Evolutionary conservation across 1,140 invertebrate species (phyloP).

Genomic region (Goniozus legneri): DNA sequence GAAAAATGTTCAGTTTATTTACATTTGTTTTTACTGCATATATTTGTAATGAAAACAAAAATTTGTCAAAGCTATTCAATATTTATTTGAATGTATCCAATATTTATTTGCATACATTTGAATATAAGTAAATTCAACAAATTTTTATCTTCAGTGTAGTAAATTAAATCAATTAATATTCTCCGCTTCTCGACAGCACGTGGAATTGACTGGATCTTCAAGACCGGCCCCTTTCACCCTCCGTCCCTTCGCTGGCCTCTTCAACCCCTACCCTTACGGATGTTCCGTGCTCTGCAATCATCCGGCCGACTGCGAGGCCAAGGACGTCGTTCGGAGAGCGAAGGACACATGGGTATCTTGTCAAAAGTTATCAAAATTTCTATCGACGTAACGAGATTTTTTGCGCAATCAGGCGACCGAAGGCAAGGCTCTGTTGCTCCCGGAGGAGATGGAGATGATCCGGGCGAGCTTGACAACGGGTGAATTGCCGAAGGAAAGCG

Average conservation of each 20-base stretch:
- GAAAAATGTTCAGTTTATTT: no score
- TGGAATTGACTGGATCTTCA: constrained; percentile 42
- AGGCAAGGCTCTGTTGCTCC: constrained; percentile 50
- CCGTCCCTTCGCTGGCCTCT: constrained; percentile 73
- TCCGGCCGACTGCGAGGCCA: constrained; percentile 70
- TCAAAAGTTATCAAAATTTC: constrained; percentile 6
- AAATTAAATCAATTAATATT: constrained; percentile 6
- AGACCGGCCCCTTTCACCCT: constrained; percentile 64
- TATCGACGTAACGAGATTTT: constrained; percentile 12
- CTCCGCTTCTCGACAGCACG: no score
- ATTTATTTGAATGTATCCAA: background rate
- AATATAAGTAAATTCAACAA: no score
- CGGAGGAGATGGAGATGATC: constrained; percentile 55
- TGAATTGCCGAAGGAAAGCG: constrained; percentile 12
- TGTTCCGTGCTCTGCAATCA: constrained; percentile 81
- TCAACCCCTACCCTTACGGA: constrained; percentile 73
- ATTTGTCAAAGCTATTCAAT: background rate
- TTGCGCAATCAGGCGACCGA: constrained; percentile 42
- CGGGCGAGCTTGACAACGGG: constrained; percentile 41
- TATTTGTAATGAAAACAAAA: background rate
- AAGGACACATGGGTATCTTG: constrained; percentile 66
- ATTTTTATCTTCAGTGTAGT: no score
- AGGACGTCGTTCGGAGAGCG: constrained; percentile 66
- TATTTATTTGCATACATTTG: background rate
- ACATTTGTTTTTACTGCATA: no score